These are phyloP conservation scores for Hypsopygia costalis DNA, from an alignment of 2,888 invertebrate species.

Conservation along the genomic window DNA sequence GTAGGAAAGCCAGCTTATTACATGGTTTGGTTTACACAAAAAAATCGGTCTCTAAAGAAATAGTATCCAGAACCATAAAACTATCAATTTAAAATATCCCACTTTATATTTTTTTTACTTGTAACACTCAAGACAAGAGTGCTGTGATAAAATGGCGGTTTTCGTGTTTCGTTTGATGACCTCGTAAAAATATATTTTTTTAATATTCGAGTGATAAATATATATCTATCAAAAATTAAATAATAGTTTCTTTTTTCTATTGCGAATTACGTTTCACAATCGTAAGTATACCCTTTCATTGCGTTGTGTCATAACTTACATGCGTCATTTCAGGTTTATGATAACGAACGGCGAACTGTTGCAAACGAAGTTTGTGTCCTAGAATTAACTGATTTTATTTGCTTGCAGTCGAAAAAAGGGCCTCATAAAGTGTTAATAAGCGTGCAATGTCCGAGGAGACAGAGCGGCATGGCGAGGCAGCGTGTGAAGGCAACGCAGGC, in stretches of 20 bases:
- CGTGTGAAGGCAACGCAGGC: conserved; percentile 62
- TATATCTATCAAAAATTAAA: too few species aligned
- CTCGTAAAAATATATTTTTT: conserved; percentile 37
- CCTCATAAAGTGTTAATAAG: conserved; percentile 61
- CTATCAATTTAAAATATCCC: too few species aligned
- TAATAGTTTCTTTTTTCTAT: conserved; percentile 9
- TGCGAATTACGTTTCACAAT: conserved; percentile 10
- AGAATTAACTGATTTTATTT: conserved; percentile 55
- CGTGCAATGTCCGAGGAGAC: conserved; percentile 78
- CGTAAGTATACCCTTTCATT: conserved; percentile 15
- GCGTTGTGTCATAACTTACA: conserved; percentile 1
- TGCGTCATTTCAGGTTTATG: conserved; percentile 45
- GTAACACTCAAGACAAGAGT: too few species aligned
- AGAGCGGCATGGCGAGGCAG: conserved; percentile 70
- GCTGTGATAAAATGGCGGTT: conserved; percentile 71
- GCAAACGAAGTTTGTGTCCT: conserved; percentile 34
- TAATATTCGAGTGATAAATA: conserved; percentile 29
- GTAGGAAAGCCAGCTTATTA: too few species aligned
- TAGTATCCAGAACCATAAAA: too few species aligned
- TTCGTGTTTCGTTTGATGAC: conserved; percentile 48
- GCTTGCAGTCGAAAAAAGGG: conserved; percentile 67
- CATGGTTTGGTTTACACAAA: too few species aligned
- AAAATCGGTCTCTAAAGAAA: too few species aligned
- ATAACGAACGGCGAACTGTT: conserved; percentile 54
- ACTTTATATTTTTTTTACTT: too few species aligned